Conservation (phyloP, 2,113 vertebrate species). For the Ranitomeya imitator region DNA sequence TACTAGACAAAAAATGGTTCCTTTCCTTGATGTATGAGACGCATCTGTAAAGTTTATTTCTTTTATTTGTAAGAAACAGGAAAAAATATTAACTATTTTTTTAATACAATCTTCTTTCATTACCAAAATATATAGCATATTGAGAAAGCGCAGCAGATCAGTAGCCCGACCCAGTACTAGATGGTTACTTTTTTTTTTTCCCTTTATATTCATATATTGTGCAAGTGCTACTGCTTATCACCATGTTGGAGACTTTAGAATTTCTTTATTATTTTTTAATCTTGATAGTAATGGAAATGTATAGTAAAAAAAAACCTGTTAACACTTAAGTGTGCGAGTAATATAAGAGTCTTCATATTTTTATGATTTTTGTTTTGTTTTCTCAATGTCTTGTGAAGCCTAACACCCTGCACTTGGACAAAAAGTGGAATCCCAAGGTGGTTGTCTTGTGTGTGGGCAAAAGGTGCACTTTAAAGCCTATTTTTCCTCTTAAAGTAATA, state of each 20-base stretch:
- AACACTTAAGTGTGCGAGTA: conserved; percentile 4
- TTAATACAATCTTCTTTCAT: too few species aligned
- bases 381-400: neutral
- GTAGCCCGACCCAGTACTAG: neutral
- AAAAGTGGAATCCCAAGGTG: neutral
- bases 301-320: neutral
- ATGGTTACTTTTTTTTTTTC: neutral
- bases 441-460: neutral
- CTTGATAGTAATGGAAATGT: neutral
- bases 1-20: too few species aligned
- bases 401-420: neutral
- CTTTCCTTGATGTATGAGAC: too few species aligned
- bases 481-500: neutral
- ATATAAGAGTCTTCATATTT: neutral
- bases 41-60: too few species aligned
- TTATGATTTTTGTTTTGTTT: neutral
- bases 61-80: too few species aligned
- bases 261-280: neutral
- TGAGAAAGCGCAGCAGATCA: neutral
- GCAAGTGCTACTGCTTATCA: conserved; percentile 39
- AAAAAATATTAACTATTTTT: too few species aligned
- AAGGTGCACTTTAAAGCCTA: conserved; percentile 31
- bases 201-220: neutral
- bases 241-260: neutral
- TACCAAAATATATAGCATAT: neutral